Base-by-base conservation (phyloP, 2,113 vertebrate species). In the Ailurus styani region DNA sequence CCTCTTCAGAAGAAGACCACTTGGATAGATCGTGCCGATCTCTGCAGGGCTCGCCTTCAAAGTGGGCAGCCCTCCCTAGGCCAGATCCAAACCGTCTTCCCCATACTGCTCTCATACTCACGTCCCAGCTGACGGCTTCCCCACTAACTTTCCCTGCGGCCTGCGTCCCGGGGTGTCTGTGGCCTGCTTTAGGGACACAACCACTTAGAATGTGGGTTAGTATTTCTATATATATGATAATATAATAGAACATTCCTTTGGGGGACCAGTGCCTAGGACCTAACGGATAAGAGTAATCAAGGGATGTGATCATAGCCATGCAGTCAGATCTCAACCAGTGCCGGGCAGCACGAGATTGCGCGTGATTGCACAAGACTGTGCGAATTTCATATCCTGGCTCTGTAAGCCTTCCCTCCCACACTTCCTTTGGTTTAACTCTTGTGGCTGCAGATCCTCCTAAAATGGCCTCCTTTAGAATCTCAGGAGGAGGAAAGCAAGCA, bases 121-220 rank as follows among this genome's bases (percentile, higher is more conserved):
- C 0, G 0, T 3, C 25, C 78, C 3, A 1, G 62, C 66, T 0
- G 29, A 42, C 45, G 23, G 40, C 17, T 3, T 55, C 89, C 82
- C 75, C 20, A 11, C 13, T 14, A 13, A 23, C 37, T 10, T 7
- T 29, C 72, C 86, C 72, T 7, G 37, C 0, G 0, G 40, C 79
- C 83, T 14, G 5, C 0, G 1, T 12, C 79, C 31, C 6, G 7
- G 81, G 72, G n/a, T 13, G 40, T 40, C 47, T 42, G 9, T 72
- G 95, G 72, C 87, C 73, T 64, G 72, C 75, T 62, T 90, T 45
- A 72, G 95, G 96, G 96, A 95, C 83, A 73, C 42, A 97, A 97
- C 96, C 98, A 97, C 97, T 97, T 86, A 73, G 47, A 90, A 81
- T 85, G 55, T 85, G 8, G 57, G 21, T 52, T 5, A 2, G 15